Conservation (phyloP, 2,888 invertebrate species). For the Autographa gamma region DNA sequence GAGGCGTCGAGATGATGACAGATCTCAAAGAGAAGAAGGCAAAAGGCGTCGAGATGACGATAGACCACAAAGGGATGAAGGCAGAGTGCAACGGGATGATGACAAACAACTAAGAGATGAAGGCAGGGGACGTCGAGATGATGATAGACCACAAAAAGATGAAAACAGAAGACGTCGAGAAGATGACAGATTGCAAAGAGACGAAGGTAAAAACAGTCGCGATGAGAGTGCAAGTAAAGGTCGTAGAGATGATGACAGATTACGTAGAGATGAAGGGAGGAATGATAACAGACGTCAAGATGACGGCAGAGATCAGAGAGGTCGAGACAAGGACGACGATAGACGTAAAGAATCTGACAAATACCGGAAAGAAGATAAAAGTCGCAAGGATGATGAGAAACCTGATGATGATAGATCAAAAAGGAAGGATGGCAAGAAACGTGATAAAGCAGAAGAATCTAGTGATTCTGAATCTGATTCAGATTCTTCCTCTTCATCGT, state of each 20-base stretch:
- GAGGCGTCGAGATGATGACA: slow-evolving; percentile 20
- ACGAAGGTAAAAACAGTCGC: slow-evolving; percentile 20
- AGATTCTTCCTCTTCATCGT: slow-evolving; percentile 31
- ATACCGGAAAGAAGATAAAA: slow-evolving; percentile 4
- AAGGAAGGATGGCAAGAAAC: slow-evolving; percentile 23
- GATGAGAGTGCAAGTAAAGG: slow-evolving; percentile 21
- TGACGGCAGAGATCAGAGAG: slow-evolving; percentile 23
- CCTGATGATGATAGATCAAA: slow-evolving; percentile 27
- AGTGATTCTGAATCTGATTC: slow-evolving; percentile 27
- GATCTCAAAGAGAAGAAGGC: background rate
- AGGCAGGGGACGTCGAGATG: slow-evolving; percentile 10
- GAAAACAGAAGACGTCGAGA: slow-evolving; percentile 25
- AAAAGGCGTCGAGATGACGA: slow-evolving; percentile 6
- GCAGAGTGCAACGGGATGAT: slow-evolving; percentile 8
- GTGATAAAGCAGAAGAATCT: slow-evolving; percentile 5
- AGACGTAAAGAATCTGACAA: no score
- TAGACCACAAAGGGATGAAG: slow-evolving; percentile 25
- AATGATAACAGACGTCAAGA: slow-evolving; percentile 24
- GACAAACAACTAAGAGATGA: slow-evolving; percentile 21
- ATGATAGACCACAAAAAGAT: slow-evolving; percentile 18
- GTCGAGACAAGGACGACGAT: slow-evolving; percentile 10
- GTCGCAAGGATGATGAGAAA: slow-evolving; percentile 25
- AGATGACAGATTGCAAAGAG: background rate
- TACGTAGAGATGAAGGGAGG: slow-evolving; percentile 42
- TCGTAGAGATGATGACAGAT: slow-evolving; percentile 24